Evolutionary conservation across 2,797 vertebrate species (phyloP).

Genomic region (Aeoliscus strigatus): DNA sequence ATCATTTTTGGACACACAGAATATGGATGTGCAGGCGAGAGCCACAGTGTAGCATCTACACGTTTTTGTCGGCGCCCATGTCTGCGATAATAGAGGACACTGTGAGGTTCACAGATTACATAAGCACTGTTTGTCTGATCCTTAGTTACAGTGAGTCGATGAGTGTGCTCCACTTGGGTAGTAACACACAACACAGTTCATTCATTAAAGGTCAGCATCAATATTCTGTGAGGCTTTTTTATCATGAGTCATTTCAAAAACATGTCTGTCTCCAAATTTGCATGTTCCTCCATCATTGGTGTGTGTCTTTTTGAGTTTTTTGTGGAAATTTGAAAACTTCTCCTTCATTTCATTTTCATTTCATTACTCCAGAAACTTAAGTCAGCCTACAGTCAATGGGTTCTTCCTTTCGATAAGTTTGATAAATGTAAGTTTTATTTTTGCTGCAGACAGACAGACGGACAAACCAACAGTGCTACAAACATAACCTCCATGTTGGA

Average conservation of each 20-base stretch:
- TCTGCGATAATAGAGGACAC: slow-evolving; percentile 15
- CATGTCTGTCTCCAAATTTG: not conserved
- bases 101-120: slow-evolving; percentile 37
- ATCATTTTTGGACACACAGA: slow-evolving; percentile 11
- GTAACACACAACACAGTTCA: slow-evolving; percentile 30
- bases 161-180: slow-evolving; percentile 28
- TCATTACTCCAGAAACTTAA: too few species aligned
- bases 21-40: not conserved
- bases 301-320: slow-evolving; percentile 1
- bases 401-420: too few species aligned
- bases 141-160: slow-evolving; percentile 15
- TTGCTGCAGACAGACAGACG: too few species aligned
- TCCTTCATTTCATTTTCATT: too few species aligned
- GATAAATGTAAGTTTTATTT: not conserved
- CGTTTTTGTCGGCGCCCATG: not conserved
- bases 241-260: not conserved
- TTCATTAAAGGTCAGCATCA: slow-evolving; percentile 21
- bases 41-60: not conserved
- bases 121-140: slow-evolving; percentile 47
- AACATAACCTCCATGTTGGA: too few species aligned
- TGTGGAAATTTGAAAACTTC: slow-evolving; percentile 1
- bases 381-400: too few species aligned
- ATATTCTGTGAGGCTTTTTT: not conserved
- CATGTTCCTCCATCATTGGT: slow-evolving; percentile 8
- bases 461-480: too few species aligned